These are phyloP conservation scores for Agonopterix alstromeriana DNA, from an alignment of 2,888 invertebrate species.

Conservation along the genomic window DNA sequence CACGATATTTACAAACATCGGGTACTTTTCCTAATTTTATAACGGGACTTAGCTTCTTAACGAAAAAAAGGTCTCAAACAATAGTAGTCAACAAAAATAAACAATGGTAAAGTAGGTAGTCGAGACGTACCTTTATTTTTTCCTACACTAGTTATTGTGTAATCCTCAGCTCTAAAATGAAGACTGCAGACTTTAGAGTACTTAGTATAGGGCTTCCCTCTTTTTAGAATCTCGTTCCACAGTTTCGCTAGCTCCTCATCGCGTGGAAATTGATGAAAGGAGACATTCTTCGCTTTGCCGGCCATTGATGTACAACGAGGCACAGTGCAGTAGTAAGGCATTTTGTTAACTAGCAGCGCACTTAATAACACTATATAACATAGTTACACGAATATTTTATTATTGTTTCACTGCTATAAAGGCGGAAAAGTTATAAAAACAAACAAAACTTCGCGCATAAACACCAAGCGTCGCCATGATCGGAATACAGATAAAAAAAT, in stretches of 20 bases:
- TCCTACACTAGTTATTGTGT: conserved; percentile 60
- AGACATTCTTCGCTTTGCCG: conserved; percentile 68
- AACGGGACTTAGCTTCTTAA: too few species aligned
- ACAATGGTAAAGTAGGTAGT: not conserved
- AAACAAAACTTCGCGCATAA: conserved; percentile 65
- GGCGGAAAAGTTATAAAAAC: conserved; percentile 41
- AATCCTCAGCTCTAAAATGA: conserved; percentile 64
- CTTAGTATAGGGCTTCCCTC: conserved; percentile 70
- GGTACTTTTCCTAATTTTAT: too few species aligned
- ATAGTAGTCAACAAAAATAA: too few species aligned
- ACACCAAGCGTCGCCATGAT: conserved; percentile 58
- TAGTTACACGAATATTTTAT: conserved; percentile 23
- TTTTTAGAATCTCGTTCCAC: conserved; percentile 65
- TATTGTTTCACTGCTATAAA: conserved; percentile 16
- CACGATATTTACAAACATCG: too few species aligned
- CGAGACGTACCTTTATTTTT: conserved; percentile 60
- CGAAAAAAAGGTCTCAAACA: too few species aligned
- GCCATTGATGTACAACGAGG: conserved; percentile 72
- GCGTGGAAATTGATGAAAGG: conserved; percentile 67
- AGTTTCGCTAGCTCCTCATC: conserved; percentile 59
- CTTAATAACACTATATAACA: conserved; percentile 33
- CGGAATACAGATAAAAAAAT: conserved; percentile 29
- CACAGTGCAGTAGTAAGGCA: conserved; percentile 73
- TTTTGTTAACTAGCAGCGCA: conserved; percentile 38
- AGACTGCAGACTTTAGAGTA: conserved; percentile 72